These are phyloP conservation scores for Epinephelus coioides DNA, from an alignment of 2,797 vertebrate species.

Conservation along the genomic window DNA sequence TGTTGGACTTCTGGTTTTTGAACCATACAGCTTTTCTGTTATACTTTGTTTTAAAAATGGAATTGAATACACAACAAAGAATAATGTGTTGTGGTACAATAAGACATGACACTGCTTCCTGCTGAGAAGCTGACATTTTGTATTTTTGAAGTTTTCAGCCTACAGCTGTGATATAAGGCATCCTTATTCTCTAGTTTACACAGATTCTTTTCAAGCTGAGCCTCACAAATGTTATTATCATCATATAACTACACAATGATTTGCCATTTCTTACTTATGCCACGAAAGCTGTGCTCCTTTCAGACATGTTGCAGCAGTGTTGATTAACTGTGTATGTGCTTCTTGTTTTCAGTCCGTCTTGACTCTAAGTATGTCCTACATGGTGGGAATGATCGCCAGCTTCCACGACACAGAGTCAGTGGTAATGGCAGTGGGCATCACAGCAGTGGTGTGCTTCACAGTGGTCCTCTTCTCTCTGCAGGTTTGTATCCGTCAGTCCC, in stretches of 20 bases:
- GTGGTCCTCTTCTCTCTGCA: conserved; percentile 94
- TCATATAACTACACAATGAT: background rate
- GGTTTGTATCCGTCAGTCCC: conserved; percentile 77
- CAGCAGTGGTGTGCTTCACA: conserved; percentile 91
- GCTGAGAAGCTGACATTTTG: background rate
- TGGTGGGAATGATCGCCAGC: conserved; percentile 96
- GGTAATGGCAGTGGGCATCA: conserved; percentile 95
- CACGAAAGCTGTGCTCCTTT: background rate
- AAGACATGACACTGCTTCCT: background rate
- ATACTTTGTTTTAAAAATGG: background rate
- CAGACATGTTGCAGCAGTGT: background rate
- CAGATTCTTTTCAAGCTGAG: background rate
- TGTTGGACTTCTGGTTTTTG: background rate
- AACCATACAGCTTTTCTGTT: background rate
- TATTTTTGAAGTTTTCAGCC: background rate
- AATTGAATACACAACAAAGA: background rate
- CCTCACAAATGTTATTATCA: background rate
- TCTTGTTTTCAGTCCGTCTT: conserved; percentile 87
- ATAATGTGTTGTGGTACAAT: background rate
- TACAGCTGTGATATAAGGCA: background rate
- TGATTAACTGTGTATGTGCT: conserved; percentile 32
- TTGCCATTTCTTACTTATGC: background rate
- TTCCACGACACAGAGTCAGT: conserved; percentile 92
- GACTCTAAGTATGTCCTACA: conserved; percentile 93
- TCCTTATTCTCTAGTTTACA: background rate